Conservation (phyloP, 2,113 vertebrate species). For the Triplophysa siluroides region DNA sequence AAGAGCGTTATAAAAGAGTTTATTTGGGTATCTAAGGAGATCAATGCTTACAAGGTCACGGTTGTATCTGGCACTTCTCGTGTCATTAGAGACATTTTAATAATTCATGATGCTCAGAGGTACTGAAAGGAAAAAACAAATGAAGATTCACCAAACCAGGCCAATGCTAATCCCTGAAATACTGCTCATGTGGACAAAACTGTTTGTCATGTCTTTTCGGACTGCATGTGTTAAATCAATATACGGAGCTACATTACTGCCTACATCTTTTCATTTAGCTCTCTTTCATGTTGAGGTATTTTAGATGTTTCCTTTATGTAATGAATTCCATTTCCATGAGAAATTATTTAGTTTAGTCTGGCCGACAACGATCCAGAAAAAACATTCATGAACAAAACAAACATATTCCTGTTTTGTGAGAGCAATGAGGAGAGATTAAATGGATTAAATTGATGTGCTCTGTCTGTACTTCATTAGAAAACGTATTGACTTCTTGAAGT, state of each 20-base stretch:
- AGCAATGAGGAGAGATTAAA: neutral
- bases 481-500: conserved; percentile 6
- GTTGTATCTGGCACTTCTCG: conserved; percentile 66
- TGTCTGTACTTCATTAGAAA: conserved; percentile 31
- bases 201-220: conserved; percentile 55
- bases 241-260: neutral
- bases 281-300: neutral
- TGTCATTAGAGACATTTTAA: conserved; percentile 74
- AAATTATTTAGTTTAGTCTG: neutral
- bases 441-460: conserved; percentile 21
- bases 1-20: conserved; percentile 63
- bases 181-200: conserved; percentile 39
- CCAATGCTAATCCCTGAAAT: conserved; percentile 59
- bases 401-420: neutral
- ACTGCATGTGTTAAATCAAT: conserved; percentile 46
- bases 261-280: conserved; percentile 3
- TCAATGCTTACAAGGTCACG: conserved; percentile 76
- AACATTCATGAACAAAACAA: neutral
- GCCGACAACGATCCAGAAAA: too few relatives aligned
- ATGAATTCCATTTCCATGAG: neutral
- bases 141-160: conserved; percentile 60
- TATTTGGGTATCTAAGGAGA: conserved; percentile 64
- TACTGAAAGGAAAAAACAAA: conserved; percentile 59
- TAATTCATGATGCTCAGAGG: conserved; percentile 70
- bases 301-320: neutral